Percentiles rank a stretch among this genome's conserved stretches.
Conservation (phyloP, 1,140 invertebrate species). For the Thalassaphorura encarpata region DNA sequence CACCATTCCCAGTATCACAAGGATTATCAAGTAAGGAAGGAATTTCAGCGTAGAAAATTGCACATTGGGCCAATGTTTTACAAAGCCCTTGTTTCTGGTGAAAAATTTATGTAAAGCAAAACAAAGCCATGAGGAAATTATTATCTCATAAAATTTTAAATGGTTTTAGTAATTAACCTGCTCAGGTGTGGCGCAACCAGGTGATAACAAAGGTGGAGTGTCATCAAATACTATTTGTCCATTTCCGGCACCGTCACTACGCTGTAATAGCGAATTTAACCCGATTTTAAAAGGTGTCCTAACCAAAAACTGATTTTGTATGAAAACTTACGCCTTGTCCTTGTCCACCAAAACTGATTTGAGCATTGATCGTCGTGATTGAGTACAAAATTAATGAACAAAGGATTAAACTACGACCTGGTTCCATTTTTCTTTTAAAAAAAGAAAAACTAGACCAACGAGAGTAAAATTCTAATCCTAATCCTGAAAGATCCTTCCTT, state of each 20-base stretch:
- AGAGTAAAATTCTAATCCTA: too few relatives aligned
- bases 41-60: slow-evolving; percentile 42
- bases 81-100: slow-evolving; percentile 35
- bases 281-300: not conserved
- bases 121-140: not conserved
- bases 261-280: not conserved
- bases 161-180: too few relatives aligned
- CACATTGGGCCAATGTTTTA: slow-evolving; percentile 39
- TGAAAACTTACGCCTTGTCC: too few relatives aligned
- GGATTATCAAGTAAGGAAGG: slow-evolving; percentile 39
- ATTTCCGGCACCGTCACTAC: not conserved
- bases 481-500: too few relatives aligned
- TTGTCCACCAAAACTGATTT: too few relatives aligned
- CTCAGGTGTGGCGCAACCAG: slow-evolving; percentile 20
- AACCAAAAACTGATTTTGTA: not conserved
- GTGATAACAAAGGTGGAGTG: slow-evolving; percentile 1
- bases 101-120: not conserved
- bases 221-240: slow-evolving; percentile 29
- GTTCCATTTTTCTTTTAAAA: too few relatives aligned
- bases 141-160: too few relatives aligned
- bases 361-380: too few relatives aligned
- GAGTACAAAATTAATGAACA: too few relatives aligned
- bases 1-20: slow-evolving; percentile 37
- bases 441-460: too few relatives aligned
- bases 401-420: too few relatives aligned